These are phyloP conservation scores for Diplolepis rosae DNA, from an alignment of 2,888 invertebrate genomes.

Conservation along the genomic window DNA sequence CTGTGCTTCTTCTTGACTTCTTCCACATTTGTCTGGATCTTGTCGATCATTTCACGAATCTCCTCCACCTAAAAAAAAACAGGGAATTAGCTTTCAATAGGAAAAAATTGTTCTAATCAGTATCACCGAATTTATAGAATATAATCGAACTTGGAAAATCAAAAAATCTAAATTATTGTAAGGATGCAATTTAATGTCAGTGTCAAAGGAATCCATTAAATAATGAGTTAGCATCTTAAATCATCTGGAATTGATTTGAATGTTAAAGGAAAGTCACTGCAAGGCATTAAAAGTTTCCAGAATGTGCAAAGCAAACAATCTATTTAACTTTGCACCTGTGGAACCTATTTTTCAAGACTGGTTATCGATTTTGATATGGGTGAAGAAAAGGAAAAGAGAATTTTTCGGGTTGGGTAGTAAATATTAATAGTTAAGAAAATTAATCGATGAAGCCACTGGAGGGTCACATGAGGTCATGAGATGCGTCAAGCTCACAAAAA, in stretches of 20 bases:
- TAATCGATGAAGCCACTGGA: conserved; percentile 33
- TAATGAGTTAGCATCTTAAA: no score
- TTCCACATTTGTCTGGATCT: conserved; percentile 99
- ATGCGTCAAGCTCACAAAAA: not conserved
- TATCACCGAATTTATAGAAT: not conserved
- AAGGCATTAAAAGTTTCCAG: conserved; percentile 9
- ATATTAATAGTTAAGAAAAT: conserved; percentile 34
- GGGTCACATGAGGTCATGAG: conserved; percentile 25
- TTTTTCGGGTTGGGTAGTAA: conserved; percentile 30
- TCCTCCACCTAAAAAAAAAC: conserved; percentile 90
- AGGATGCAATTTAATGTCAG: no score
- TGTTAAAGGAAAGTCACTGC: conserved; percentile 2
- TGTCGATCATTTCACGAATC: conserved; percentile 99
- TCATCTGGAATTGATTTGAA: not conserved
- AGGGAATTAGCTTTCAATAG: not conserved
- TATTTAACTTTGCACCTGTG: conserved; percentile 4
- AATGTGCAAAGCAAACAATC: conserved; percentile 15
- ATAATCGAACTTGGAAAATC: no score
- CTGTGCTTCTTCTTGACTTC: conserved; percentile 99
- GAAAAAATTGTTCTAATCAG: not conserved
- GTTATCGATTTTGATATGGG: conserved; percentile 15
- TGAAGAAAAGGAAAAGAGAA: not conserved
- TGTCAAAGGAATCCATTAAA: no score
- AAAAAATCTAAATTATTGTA: no score
- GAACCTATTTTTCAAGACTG: conserved; percentile 18